phyloP scores from a whole-genome alignment of 2,113 vertebrate genomes.

The Tetrax tetrax region DNA sequence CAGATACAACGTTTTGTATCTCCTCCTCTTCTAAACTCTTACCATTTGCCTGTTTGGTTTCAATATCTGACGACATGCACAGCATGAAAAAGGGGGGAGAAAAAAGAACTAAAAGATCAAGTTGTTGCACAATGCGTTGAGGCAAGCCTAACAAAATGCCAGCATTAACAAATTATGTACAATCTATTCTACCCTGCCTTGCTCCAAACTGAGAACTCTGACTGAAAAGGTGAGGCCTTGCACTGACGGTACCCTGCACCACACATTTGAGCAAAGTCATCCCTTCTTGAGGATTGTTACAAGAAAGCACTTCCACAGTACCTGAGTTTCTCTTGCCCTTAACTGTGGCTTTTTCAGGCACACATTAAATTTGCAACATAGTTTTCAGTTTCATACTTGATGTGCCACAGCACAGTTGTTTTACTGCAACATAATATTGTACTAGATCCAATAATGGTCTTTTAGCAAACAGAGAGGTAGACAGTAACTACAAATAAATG shows the following conservation, averaged over 20 bases:
- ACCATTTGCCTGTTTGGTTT: constrained; percentile 94
- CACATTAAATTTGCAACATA: not conserved
- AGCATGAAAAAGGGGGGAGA: constrained; percentile 78
- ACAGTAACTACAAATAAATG: not conserved
- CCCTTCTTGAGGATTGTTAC: not conserved
- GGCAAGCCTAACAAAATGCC: not conserved
- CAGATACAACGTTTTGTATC: constrained; percentile 59
- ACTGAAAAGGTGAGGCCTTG: not conserved
- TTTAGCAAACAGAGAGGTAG: not conserved
- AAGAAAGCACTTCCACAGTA: not conserved
- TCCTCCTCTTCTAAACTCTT: constrained; percentile 78
- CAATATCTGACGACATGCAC: constrained; percentile 91
- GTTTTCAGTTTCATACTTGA: too few relatives aligned
- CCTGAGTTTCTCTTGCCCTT: not conserved
- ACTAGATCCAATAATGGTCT: not conserved
- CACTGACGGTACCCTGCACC: not conserved
- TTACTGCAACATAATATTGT: not conserved
- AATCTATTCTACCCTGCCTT: not conserved
- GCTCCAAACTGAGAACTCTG: not conserved
- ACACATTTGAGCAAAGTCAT: not conserved
- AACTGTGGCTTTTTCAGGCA: not conserved
- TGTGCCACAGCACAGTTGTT: not conserved
- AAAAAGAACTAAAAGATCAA: constrained; percentile 73
- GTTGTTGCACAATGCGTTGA: constrained; percentile 1
- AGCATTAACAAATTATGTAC: not conserved